Percentiles rank a stretch among this genome's conserved stretches.
These are phyloP conservation scores for Harpalus rubripes DNA, from an alignment of 2,888 invertebrate species.

Conservation along the genomic window DNA sequence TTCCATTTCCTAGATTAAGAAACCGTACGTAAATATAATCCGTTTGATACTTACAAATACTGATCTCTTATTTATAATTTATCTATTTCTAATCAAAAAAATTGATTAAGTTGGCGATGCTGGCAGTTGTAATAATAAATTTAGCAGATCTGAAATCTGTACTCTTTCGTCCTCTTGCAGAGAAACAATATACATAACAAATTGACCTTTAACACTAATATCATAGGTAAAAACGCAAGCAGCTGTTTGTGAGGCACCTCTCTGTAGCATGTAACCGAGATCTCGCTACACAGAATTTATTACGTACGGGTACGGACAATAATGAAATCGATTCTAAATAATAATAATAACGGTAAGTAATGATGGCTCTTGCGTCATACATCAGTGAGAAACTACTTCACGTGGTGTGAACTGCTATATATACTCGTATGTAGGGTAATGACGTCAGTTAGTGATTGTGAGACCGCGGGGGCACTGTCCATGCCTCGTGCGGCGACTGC, in stretches of 20 bases:
- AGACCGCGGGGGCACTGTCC: slow-evolving; percentile 80
- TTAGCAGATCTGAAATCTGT: slow-evolving; percentile 65
- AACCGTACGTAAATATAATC: slow-evolving; percentile 8
- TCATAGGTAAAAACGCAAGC: slow-evolving; percentile 66
- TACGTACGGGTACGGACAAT: slow-evolving; percentile 46
- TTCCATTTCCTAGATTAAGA: not conserved
- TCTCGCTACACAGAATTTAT: slow-evolving; percentile 61
- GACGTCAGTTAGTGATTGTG: slow-evolving; percentile 59
- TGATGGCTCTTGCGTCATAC: slow-evolving; percentile 60
- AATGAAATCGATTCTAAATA: slow-evolving; percentile 45
- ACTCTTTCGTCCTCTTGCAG: slow-evolving; percentile 62
- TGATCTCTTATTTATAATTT: slow-evolving; percentile 10
- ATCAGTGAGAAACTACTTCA: slow-evolving; percentile 63
- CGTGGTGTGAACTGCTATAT: slow-evolving; percentile 59
- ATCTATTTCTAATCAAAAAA: slow-evolving; percentile 1
- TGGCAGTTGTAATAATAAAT: not conserved
- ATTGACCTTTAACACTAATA: slow-evolving; percentile 66
- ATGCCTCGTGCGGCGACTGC: slow-evolving; percentile 81
- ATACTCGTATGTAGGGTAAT: slow-evolving; percentile 55
- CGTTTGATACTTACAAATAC: slow-evolving; percentile 10
- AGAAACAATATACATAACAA: slow-evolving; percentile 60
- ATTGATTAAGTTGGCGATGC: slow-evolving; percentile 9
- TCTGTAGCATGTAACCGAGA: slow-evolving; percentile 60
- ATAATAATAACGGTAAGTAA: slow-evolving; percentile 58
- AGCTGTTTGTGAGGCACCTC: slow-evolving; percentile 65